Evolutionary conservation across 2,113 vertebrate species (phyloP), one percentile per base, ranked within the genome.

Genomic region (Ammodytes marinus): DNA sequence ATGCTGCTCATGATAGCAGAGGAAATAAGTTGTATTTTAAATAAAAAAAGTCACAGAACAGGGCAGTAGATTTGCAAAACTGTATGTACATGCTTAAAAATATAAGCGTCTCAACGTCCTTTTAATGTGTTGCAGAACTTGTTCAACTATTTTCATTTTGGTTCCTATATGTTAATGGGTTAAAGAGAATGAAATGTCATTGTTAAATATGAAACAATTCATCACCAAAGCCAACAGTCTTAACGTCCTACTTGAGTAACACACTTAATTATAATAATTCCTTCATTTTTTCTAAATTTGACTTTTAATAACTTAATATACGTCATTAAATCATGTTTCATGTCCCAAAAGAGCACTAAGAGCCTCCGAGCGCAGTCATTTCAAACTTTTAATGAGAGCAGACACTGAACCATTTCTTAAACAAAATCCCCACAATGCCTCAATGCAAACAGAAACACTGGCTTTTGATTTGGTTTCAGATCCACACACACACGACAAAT

Each of bases 261-360:
- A 17, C 19, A 8, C 43, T 59, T 50, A 52, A 39, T 65, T 45
- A 52, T 60, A 8, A 60, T 42, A 5, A 7, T 35, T 15, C 17
- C 6, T 0, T 19, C 4, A 12, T 53, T 68, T 52, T 27, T 27
- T 27, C 27, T 27, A 27, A 27, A 27, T 27, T 27, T 27, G 27
- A 27, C 27, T 27, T 27, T 27, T 27, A 27, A 27, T 27, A 27
- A 27, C 27, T 27, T 27, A 71, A 49, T 55, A 80, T 8, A 4
- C 6, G 19, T 60, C 8, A 4, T 39, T 35, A 37, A 58, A 27
- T n/a, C 12, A 35, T n/a, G 17, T n/a, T 50, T 60, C 27, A 6
- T 15, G 60, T 53, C 43, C 6, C 40, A 71, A 77, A 37, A 47
- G 14, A 82, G 47, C 27, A 75, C 67, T 69, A 54, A 54, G 15